Base-by-base conservation (phyloP, 2,888 invertebrate genomes). In the Aspidiotus rigidus region DNA sequence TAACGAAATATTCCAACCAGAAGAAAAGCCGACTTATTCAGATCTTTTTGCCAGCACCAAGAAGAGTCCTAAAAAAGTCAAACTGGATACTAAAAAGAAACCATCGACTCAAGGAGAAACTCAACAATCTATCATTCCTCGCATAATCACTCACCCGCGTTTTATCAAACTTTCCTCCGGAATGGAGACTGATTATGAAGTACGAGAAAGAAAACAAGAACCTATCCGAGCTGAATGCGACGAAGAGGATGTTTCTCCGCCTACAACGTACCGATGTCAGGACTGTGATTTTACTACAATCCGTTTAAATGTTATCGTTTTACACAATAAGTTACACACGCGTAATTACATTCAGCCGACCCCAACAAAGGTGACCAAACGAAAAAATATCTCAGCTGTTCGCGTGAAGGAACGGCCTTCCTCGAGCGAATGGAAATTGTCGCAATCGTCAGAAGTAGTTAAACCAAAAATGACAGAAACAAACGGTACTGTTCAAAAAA, bases 231-330 rank as follows among this genome's bases (percentile, higher is more conserved):
- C 70, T 40, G 71, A 72, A 64, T 62, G 61, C 60, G 53, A 62
- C 56, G 53, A 57, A 54, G 70, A 69, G 42, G 59, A 64, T 61
- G 64, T 40, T 40, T 74, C 78, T 49, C 77, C 72, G n/a, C 54
- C 63, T 75, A 76, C 76, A n/a, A 62, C 61, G 11, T 87, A 84
- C 76, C 81, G 83, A 49, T 87, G 87, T 76, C 83, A 83, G 74
- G 77, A 84, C 44, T 87, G 87, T 75, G 77, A 80, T 66, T 90
- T 88, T 75, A 82, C 83, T 39, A 85, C 88, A 42, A 80, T 82
- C 15, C 83, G 89, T 41, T 79, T 89, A 39, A 89, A 89, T 77
- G 86, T 88, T 57, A 82, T 90, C 75, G 84, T 88, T 72, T 78
- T 85, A 72, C 90, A 90, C 64, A 73, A 72, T 73, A 76, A 74